Evolutionary conservation across 2,888 invertebrate species (phyloP), one percentile per base, ranked within the genome.

Genomic region (Neelides folsomi): DNA sequence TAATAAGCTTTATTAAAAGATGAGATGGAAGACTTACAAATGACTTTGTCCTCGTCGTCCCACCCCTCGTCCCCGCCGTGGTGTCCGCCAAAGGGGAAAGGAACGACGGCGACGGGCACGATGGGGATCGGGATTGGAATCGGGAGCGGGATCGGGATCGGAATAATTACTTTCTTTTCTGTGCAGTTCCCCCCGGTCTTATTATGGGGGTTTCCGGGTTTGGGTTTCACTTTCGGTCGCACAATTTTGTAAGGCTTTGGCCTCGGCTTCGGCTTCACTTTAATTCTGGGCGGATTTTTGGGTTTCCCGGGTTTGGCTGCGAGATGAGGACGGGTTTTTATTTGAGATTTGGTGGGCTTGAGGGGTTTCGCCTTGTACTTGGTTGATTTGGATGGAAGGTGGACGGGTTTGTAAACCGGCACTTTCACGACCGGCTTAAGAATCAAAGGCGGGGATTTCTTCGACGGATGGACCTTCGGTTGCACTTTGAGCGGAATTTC

Each of bases 21-120:
- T 35, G 16, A 10, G 36, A 19, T 36, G 34, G 42, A 42, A 40
- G n/a, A 19, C 48, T 48, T 48, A 48, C 48, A 48, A 18, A 39
- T 20, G 13, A 48, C 48, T 36, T 34, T 47, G n/a, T 2, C 44
- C 47, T 39, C 42, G 42, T 34, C 49, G 53, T 37, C 45, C 54
- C 52, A 53, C 2, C 51, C 53, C 13, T 52, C 51, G 8, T 51
- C 53, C 1, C 52, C 55, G 13, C 48, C 53, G 9, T 52, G 55
- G 13, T 55, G 56, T 12, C 56, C 59, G 1, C 59, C 62, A 45
- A 63, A 51, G 1, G 63, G 63, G 48, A 63, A 62, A n/a, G 61
- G 61, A 47, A 63, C 36, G 10, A 52, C 57, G 36, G 50, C 51
- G 7, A 54, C 54, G 10, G 54, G 51, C 5, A 53, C 54, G 48